Evolutionary conservation across 2,797 vertebrate genomes (phyloP).

Genomic region (Catostomus latipinnis): DNA sequence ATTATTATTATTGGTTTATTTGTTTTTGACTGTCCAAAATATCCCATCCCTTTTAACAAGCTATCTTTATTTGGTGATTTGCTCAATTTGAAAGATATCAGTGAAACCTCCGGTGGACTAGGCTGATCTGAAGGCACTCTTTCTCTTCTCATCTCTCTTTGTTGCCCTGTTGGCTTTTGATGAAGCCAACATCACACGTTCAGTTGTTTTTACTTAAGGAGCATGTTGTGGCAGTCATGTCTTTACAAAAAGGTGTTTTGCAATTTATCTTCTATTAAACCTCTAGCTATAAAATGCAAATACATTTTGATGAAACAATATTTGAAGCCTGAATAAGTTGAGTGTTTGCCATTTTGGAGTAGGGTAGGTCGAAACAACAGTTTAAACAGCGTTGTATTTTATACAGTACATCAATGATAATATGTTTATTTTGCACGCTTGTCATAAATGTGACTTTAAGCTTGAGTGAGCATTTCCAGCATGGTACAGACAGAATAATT

Average conservation of each 20-base stretch:
- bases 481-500: constrained; percentile 65
- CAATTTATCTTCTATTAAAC: constrained; percentile 4
- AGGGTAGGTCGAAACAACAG: not conserved
- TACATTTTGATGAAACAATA: not conserved
- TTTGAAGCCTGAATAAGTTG: not conserved
- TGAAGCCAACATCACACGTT: constrained; percentile 42
- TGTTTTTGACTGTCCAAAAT: constrained; percentile 59
- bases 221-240: constrained; percentile 3
- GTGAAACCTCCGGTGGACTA: constrained; percentile 61
- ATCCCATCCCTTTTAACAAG: constrained; percentile 60
- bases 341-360: not conserved
- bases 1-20: constrained; percentile 51
- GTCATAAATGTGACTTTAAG: constrained; percentile 49
- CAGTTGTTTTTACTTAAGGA: constrained; percentile 30
- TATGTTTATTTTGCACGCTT: not conserved
- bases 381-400: not conserved
- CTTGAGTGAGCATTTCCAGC: constrained; percentile 30
- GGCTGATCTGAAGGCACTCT: constrained; percentile 59
- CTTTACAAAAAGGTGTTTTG: constrained; percentile 19
- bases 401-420: not conserved
- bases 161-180: constrained; percentile 54
- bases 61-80: constrained; percentile 62
- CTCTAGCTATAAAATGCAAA: constrained; percentile 3
- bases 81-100: constrained; percentile 50
- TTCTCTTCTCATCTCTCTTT: constrained; percentile 52